Evolutionary conservation across 1,140 invertebrate genomes (phyloP).

Genomic region (Meteorus sp.): DNA sequence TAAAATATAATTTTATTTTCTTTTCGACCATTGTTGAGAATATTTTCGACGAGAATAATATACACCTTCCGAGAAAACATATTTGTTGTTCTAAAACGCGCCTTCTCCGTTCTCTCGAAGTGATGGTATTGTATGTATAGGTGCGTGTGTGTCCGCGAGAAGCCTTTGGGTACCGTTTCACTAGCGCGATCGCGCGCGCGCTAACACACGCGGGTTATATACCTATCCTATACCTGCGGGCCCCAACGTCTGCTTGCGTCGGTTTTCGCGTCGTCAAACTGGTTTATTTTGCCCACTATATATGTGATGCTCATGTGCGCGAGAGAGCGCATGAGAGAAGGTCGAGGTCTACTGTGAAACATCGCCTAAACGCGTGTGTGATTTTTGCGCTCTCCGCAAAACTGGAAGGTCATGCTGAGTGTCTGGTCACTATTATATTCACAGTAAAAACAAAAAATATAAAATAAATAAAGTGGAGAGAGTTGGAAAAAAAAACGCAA

Average conservation of each 20-base stretch:
- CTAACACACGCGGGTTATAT: constrained; percentile 4
- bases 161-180: constrained; percentile 28
- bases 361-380: background rate
- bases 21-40: background rate
- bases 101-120: background rate
- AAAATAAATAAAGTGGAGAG: no score
- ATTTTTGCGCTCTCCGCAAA: constrained; percentile 32
- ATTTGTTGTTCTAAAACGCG: constrained; percentile 2
- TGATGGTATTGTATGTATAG: no score
- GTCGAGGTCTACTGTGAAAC: constrained; percentile 18
- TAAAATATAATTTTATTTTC: background rate
- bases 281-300: constrained; percentile 39
- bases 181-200: background rate
- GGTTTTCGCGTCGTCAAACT: constrained; percentile 36
- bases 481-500: no score
- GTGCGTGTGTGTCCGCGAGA: constrained; percentile 15
- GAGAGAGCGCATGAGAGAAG: constrained; percentile 28
- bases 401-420: constrained; percentile 34
- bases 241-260: constrained; percentile 19
- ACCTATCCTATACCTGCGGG: constrained; percentile 10
- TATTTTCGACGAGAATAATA: background rate
- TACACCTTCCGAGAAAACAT: constrained; percentile 7
- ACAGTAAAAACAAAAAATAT: background rate
- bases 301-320: constrained; percentile 28
- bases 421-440: background rate